Conservation (phyloP, 2,888 invertebrate genomes). For the Meteorus colon region DNA sequence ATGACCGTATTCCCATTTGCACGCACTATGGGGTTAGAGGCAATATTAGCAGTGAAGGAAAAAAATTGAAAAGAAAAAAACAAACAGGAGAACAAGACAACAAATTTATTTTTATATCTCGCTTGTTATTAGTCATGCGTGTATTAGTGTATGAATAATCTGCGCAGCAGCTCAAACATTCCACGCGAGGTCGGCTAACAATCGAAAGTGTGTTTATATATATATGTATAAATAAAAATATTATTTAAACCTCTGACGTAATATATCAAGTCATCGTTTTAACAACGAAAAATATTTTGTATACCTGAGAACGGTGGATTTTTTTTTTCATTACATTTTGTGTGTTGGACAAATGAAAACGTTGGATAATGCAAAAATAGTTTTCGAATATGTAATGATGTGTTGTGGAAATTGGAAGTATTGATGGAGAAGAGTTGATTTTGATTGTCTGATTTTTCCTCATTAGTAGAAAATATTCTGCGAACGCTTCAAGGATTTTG, state of each 20-base stretch:
- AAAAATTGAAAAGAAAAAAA: conserved; percentile 28
- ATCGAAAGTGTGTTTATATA: conserved; percentile 10
- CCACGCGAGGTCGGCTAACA: background rate
- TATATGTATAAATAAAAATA: conserved; percentile 7
- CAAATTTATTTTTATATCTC: background rate
- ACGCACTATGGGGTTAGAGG: conserved; percentile 6
- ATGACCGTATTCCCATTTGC: conserved; percentile 60
- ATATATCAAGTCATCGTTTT: conserved; percentile 4
- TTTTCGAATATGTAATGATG: too few relatives aligned
- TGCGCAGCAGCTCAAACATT: background rate
- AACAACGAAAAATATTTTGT: background rate
- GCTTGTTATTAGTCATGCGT: background rate
- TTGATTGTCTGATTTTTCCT: too few relatives aligned
- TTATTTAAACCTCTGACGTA: conserved; percentile 16
- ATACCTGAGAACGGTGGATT: background rate
- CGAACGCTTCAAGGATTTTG: too few relatives aligned
- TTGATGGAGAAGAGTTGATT: too few relatives aligned
- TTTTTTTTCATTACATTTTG: too few relatives aligned
- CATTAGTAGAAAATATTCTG: too few relatives aligned
- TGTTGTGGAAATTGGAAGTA: too few relatives aligned
- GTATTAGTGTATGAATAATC: background rate
- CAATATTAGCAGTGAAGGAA: background rate
- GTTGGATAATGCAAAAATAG: too few relatives aligned
- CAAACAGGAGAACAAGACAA: background rate
- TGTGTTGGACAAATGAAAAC: too few relatives aligned